phyloP scores from a whole-genome alignment of 1,140 invertebrate genomes.

The Ips nitidus region DNA sequence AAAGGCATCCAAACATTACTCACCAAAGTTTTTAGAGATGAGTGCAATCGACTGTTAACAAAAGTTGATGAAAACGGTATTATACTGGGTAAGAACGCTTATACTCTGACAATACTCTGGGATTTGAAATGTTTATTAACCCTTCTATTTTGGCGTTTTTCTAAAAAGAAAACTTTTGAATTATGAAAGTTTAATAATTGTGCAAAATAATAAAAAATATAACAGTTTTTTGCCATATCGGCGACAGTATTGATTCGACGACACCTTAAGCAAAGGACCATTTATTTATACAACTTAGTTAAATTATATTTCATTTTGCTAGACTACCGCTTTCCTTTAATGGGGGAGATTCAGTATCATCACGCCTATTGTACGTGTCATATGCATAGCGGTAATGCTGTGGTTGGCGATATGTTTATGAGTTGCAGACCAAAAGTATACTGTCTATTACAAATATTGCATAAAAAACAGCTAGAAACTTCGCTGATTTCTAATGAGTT shows the following conservation, averaged over 20 bases:
- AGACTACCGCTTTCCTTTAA: constrained; percentile 11
- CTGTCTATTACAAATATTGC: constrained; percentile 41
- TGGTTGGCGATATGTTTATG: constrained; percentile 40
- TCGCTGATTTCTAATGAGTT: constrained; percentile 39
- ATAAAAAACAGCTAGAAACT: constrained; percentile 32
- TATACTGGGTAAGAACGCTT: constrained; percentile 29
- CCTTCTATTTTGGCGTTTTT: no score
- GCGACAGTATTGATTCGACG: no score
- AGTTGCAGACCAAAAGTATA: constrained; percentile 47
- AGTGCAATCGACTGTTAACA: constrained; percentile 33
- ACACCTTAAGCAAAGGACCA: no score
- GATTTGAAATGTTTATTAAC: no score
- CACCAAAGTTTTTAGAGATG: constrained; percentile 34
- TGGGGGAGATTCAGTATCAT: constrained; percentile 18
- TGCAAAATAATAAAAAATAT: no score
- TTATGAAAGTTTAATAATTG: no score
- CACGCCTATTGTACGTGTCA: constrained; percentile 20
- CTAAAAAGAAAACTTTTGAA: no score
- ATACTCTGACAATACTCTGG: no score
- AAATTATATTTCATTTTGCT: no score
- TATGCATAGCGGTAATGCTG: constrained; percentile 27
- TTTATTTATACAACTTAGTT: no score
- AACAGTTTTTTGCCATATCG: no score
- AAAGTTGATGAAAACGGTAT: constrained; percentile 30
- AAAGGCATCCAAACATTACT: constrained; percentile 34